These are phyloP conservation scores for Lasioglossum morio DNA, from an alignment of 2,888 invertebrate species.

Conservation along the genomic window DNA sequence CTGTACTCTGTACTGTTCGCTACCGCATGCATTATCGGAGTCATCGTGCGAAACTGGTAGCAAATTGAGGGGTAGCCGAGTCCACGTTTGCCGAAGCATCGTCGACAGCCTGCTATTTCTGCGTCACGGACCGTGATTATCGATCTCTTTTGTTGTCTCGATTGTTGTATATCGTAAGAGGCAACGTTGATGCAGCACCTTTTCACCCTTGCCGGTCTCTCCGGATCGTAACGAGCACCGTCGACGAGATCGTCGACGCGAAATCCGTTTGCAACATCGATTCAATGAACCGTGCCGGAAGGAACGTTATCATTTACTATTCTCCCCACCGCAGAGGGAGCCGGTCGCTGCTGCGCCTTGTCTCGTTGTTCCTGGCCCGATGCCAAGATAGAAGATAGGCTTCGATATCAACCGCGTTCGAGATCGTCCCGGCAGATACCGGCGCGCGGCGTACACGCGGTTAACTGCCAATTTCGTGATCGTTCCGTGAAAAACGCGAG, in stretches of 20 bases:
- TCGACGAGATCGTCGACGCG: constrained; percentile 22
- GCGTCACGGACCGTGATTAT: constrained; percentile 52
- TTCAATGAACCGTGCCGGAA: constrained; percentile 48
- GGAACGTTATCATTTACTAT: constrained; percentile 53
- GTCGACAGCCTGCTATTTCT: constrained; percentile 35
- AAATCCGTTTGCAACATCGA: constrained; percentile 41
- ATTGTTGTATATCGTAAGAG: constrained; percentile 22
- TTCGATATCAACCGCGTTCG: constrained; percentile 26
- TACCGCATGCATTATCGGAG: constrained; percentile 30
- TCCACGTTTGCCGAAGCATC: constrained; percentile 22
- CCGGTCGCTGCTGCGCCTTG: not conserved
- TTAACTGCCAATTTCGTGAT: constrained; percentile 44
- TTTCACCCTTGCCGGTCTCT: not conserved
- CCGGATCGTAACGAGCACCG: not conserved
- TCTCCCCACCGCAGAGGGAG: constrained; percentile 15
- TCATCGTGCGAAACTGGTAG: constrained; percentile 41
- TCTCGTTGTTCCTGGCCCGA: constrained; percentile 25
- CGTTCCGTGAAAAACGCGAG: not conserved
- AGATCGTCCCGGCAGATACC: constrained; percentile 34
- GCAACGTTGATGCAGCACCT: constrained; percentile 30
- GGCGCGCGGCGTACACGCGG: constrained; percentile 21
- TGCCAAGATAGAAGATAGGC: constrained; percentile 40
- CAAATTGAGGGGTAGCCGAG: constrained; percentile 37
- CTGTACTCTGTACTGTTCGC: not conserved
- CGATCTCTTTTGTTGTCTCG: constrained; percentile 56